Evolutionary conservation across 2,888 invertebrate genomes (phyloP), one percentile per base, ranked within the genome.

Genomic region (Cantharis lateralis): DNA sequence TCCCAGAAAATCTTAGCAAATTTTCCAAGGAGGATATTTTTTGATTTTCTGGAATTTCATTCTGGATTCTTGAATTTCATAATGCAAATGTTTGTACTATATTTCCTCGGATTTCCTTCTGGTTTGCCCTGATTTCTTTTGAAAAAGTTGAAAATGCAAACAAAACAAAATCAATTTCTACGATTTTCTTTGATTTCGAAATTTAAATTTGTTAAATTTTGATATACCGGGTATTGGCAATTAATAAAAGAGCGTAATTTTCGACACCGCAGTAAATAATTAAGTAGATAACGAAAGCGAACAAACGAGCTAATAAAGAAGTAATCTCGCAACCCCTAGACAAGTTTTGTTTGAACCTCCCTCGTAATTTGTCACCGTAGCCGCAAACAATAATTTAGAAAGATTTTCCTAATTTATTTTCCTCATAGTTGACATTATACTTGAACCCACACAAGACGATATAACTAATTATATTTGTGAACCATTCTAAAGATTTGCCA

Each of bases 401-500:
- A 48, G 48, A 48, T 48, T 48, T 48, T 48, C 48, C 48, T 48
- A 48, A 48, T 48, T 48, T 61, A 64, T 62, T 80, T 78, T 78
- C 64, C 74, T 71, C 66, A 74, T 72, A 78, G 79, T 76, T 79
- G 79, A 80, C 80, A 78, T 78, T 76, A 73, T 78, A 76, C 74
- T 48, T 72, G 74, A 76, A 80, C 75, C 81, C 80, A 80, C 81
- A 80, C 81, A 80, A 77, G 79, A 80, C 75, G 81, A 77, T 74
- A 18, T 63, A 80, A 80, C 81, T 81, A 80, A 81, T 81, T 81
- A 81, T 80, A 75, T 78, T 79, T 70, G 15, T 68, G 71, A 68
- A 70, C 64, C 70, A 79, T 79, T 79, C 72, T 78, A 76, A 79
- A 79, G 68, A 76, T 76, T 76, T 78, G 74, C 63, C 7, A 68